phyloP scores from a whole-genome alignment of 2,888 invertebrate species.

The Dinocampus coccinellae region DNA sequence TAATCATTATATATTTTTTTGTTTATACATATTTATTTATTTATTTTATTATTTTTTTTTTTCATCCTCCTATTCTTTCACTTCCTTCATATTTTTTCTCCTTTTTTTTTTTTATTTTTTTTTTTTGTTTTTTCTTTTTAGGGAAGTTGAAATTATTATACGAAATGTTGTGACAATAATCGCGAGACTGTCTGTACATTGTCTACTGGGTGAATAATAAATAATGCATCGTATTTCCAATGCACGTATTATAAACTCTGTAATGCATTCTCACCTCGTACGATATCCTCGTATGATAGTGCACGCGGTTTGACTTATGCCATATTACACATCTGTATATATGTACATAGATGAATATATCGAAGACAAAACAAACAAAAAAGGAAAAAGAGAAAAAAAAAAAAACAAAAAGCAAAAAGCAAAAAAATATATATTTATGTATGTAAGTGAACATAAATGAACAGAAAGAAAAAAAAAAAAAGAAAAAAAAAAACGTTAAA shows the following conservation, averaged over 20 bases:
- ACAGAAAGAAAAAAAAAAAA: no score
- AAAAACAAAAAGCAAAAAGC: neutral
- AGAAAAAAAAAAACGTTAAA: constrained; percentile 1
- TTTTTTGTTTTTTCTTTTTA: neutral
- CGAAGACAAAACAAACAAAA: no score
- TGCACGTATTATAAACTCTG: constrained; percentile 43
- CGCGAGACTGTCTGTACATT: constrained; percentile 55
- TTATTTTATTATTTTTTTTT: no score
- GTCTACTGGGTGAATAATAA: constrained; percentile 57
- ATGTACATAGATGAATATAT: constrained; percentile 7
- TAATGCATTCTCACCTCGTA: constrained; percentile 54
- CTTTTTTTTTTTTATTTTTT: neutral
- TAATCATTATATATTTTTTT: no score
- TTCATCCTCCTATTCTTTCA: no score
- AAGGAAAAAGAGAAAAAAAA: neutral
- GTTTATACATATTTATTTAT: no score
- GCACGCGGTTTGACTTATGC: constrained; percentile 28
- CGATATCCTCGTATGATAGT: constrained; percentile 47
- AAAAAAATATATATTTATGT: neutral
- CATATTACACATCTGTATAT: neutral
- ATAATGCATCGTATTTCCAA: constrained; percentile 59
- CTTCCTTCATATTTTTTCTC: neutral
- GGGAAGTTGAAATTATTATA: constrained; percentile 14
- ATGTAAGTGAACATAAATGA: constrained; percentile 22
- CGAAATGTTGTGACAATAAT: constrained; percentile 41